Evolutionary conservation across 2,888 invertebrate species (phyloP), one percentile per base, ranked within the genome.

Genomic region (Plebejus anna): DNA sequence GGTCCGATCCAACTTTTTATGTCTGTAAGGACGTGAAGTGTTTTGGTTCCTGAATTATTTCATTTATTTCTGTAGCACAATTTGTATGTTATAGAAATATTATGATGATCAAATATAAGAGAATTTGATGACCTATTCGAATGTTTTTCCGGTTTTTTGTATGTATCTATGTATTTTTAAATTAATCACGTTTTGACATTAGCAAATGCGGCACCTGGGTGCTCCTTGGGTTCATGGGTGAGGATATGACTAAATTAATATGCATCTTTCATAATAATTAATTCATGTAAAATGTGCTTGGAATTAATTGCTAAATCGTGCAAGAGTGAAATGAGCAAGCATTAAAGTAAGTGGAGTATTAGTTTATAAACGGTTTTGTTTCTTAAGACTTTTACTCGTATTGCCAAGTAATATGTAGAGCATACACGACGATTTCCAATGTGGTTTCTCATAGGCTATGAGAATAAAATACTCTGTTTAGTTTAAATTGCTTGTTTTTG

Each of bases 1-100:
- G 77, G 79, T 78, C 78, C 79, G 78, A 76, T 79, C 76, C 78
- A 77, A 76, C 77, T 77, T 72, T 78, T 77, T 72, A 77, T 75
- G 78, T 66, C n/a, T 70, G 66, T 70, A 57, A 66, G 66, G 66
- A 66, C 22, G 66, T 66, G 66, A 66, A 66, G 66, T 66, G 22
- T 36, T 66, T 66, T 66, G 5, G 16, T 16, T 32, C 32, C 13
- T 11, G 11, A 28, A 22, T 28, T 28, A 55, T 55, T 55, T 55
- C 16, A 55, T 55, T 55, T 55, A 16, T 55, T 55, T 55, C 55
- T 55, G 55, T 55, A 55, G 16, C 55, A 61, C 61, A 61, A 66
- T 13, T 66, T 66, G 66, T 66, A 55, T 55, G 66, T 13, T 32
- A 66, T 16, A 36, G 16, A 66, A 66, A 66, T 22, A 22, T 22